phyloP scores from a whole-genome alignment of 2,797 vertebrate genomes.

The Anableps anableps region DNA sequence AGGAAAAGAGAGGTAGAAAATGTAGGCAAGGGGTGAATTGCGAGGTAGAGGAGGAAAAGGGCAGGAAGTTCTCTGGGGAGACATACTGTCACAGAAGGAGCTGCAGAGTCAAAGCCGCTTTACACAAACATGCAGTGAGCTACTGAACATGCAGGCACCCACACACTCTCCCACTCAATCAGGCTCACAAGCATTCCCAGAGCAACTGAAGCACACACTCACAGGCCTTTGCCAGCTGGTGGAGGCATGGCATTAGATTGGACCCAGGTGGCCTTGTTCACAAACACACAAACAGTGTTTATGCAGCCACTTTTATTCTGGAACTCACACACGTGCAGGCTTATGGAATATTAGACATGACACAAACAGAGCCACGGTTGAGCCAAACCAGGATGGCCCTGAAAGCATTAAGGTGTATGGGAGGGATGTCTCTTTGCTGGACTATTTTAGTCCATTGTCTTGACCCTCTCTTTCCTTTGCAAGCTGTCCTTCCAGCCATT shows the following conservation, averaged over 20 bases:
- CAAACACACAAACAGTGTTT: conserved; percentile 23
- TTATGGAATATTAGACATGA: neutral
- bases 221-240: conserved; percentile 53
- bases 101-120: conserved; percentile 48
- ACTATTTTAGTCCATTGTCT: conserved; percentile 31
- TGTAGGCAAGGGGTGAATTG: conserved; percentile 39
- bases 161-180: conserved; percentile 51
- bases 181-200: conserved; percentile 29
- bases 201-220: conserved; percentile 30
- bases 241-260: conserved; percentile 52
- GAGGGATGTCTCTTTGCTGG: conserved; percentile 28
- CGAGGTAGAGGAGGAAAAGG: conserved; percentile 49
- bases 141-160: conserved; percentile 39
- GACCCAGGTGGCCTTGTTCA: conserved; percentile 55
- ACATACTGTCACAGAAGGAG: conserved; percentile 45
- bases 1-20: conserved; percentile 3
- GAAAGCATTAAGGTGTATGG: conserved; percentile 43
- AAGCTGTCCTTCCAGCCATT: conserved; percentile 7
- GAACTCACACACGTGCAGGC: conserved; percentile 8
- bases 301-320: conserved; percentile 11
- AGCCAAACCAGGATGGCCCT: conserved; percentile 31
- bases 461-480: neutral
- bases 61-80: conserved; percentile 53
- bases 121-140: conserved; percentile 21
- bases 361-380: conserved; percentile 5